Evolutionary conservation across 1,140 invertebrate genomes (phyloP), one percentile per base, ranked within the genome.

Genomic region (Atopsyche davidsoni): DNA sequence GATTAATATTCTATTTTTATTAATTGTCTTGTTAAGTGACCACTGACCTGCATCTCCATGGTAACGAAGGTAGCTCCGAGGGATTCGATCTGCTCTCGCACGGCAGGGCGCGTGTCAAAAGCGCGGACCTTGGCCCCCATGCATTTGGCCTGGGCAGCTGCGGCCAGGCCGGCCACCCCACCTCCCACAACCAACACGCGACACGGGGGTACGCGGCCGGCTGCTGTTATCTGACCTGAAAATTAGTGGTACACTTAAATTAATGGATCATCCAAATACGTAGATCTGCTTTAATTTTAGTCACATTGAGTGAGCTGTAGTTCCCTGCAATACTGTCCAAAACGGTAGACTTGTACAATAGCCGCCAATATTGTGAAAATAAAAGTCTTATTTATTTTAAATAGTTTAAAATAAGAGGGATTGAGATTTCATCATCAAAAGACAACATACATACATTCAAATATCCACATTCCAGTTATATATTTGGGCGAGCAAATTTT

Each of bases 71-170:
- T 85, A 3, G 87, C 89, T 18, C 91, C 91, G 52, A 94, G 78
- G 16, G 86, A 89, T 67, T 93, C 86, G 2, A 93, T 86, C 73
- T 94, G 90, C 65, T 93, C 90, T 61, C 89, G 86, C 1, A 92
- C 89, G 17, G 86, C 87, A 2, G 86, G 79, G 36, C 91, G 68
- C 0, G 89, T 92, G 65, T 95, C 91, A 70, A 93, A 94, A 39
- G 82, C 88, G 38, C 89, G 69, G 0, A 93, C 90, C 44, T 92
- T 83, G 31, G 90, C 90, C 21, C 90, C 91, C 87, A 94, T 89
- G 64, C 85, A 87, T 60, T 84, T 85, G 1, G 90, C 90, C 51
- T 89, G 87, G 7, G 85, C 90, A 46, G 89, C 83, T 11, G 90
- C 88, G 19, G 88, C 82, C 36, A 94, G 69, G 34, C 91, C 90